Conservation (phyloP, 1,140 invertebrate genomes). For the Tigriopus japonicus region DNA sequence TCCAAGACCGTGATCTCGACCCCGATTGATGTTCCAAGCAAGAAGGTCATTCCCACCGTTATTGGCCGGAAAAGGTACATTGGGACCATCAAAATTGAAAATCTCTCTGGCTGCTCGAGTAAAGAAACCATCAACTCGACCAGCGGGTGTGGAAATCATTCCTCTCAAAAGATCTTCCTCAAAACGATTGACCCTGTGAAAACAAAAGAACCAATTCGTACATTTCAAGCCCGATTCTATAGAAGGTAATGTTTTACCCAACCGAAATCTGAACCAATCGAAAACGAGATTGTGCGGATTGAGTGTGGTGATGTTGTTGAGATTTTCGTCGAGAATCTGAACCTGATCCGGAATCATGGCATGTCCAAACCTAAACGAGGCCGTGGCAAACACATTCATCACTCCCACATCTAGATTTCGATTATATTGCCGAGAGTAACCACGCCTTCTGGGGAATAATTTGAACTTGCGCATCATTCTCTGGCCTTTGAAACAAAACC, state of each 20-base stretch:
- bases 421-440: too few relatives aligned
- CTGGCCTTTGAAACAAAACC: too few relatives aligned
- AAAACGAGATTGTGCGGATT: background rate
- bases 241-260: too few relatives aligned
- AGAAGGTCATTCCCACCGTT: background rate
- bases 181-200: background rate
- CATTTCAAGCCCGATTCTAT: too few relatives aligned
- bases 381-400: background rate
- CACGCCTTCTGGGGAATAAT: too few relatives aligned
- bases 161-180: background rate
- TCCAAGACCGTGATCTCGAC: background rate
- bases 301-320: background rate
- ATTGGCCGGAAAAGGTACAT: background rate
- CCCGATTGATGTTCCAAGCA: background rate
- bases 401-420: too few relatives aligned
- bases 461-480: too few relatives aligned
- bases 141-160: background rate
- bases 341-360: background rate
- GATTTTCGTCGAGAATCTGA: background rate
- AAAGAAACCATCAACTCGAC: background rate
- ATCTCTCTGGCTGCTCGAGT: background rate
- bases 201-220: background rate
- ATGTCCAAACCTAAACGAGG: background rate
- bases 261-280: too few relatives aligned
- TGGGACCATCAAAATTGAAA: background rate